Evolutionary conservation across 2,888 invertebrate species (phyloP).

Genomic region (Apotomis turbidana): DNA sequence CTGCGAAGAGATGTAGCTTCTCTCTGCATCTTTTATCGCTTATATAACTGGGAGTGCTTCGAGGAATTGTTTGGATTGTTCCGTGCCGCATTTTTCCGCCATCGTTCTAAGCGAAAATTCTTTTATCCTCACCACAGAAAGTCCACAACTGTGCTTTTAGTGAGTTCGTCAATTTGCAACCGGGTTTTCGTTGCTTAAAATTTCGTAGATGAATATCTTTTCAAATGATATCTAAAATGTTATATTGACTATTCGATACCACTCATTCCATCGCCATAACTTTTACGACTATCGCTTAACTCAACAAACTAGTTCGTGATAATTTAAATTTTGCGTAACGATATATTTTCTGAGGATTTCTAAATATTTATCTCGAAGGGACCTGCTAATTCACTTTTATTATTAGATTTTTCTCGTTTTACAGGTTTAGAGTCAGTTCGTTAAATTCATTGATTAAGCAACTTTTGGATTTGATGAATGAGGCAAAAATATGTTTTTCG

Average conservation of each 20-base stretch:
- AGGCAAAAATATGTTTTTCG: not conserved
- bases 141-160: no score
- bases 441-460: conserved; percentile 6
- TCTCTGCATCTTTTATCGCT: no score
- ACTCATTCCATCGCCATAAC: conserved; percentile 16
- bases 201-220: no score
- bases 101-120: no score
- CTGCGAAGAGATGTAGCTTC: no score
- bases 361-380: conserved; percentile 16
- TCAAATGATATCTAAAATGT: not conserved
- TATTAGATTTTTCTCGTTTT: conserved; percentile 13
- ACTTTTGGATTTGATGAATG: not conserved
- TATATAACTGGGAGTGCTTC: no score
- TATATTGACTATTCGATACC: not conserved
- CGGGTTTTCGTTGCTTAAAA: no score
- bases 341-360: conserved; percentile 21
- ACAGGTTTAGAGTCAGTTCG: not conserved
- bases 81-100: no score
- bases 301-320: conserved; percentile 32
- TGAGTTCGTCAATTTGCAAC: no score
- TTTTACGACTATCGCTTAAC: conserved; percentile 23
- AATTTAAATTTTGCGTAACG: conserved; percentile 38
- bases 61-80: no score
- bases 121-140: no score
- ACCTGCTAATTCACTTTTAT: conserved; percentile 6